A percentile compares a stretch with the other conserved stretches of the same genome.
phyloP scores from a whole-genome alignment of 2,113 vertebrate species.

The Campylorhamphus procurvoides region DNA sequence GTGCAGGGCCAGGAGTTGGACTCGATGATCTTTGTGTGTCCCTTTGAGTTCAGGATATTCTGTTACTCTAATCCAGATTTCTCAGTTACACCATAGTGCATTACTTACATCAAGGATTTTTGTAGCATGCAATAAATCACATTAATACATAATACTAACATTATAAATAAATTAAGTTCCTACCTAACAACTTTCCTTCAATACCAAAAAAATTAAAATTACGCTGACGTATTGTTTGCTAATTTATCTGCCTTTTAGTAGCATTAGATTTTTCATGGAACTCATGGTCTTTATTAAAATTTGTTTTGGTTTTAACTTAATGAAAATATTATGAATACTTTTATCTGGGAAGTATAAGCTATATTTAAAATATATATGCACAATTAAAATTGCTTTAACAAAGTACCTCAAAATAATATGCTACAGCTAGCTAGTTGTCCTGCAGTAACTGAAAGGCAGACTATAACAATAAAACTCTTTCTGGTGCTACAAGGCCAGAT shows the following conservation, averaged over 20 bases:
- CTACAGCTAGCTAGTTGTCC: neutral
- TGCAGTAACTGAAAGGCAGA: neutral
- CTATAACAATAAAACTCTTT: neutral
- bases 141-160: neutral
- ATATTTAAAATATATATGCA: neutral
- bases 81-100: neutral
- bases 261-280: neutral
- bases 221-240: neutral
- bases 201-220: neutral
- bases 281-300: neutral
- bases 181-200: neutral
- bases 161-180: neutral
- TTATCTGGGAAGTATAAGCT: neutral
- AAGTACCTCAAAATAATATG: neutral
- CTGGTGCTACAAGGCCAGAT: neutral
- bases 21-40: neutral
- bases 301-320: neutral
- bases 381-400: neutral
- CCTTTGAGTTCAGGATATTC: neutral
- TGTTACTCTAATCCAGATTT: neutral
- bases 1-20: neutral
- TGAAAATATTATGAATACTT: neutral
- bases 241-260: neutral
- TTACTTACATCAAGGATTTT: accelerated
- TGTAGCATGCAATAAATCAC: neutral